These are phyloP conservation scores for Yponomeuta plumbellus DNA, from an alignment of 2,888 invertebrate genomes.

Conservation along the genomic window DNA sequence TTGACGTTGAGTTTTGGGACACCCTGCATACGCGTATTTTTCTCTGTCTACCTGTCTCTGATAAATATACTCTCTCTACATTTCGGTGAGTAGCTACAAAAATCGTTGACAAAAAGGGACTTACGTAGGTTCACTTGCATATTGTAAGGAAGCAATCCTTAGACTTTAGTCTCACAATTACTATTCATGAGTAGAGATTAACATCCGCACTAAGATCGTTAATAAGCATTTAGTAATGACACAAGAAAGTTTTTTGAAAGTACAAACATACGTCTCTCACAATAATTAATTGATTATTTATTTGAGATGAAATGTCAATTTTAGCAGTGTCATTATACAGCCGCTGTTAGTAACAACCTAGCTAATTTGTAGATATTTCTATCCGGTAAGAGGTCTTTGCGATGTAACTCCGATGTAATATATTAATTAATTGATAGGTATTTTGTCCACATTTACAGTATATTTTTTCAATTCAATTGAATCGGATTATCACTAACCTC, in stretches of 20 bases:
- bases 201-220: neutral
- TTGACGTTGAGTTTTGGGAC: too few species aligned
- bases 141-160: neutral
- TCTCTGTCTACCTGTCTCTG: too few species aligned
- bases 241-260: constrained; percentile 10
- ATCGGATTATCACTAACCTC: too few species aligned
- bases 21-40: too few species aligned
- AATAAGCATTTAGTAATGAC: neutral
- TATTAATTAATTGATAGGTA: too few species aligned
- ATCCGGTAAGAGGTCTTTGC: too few species aligned
- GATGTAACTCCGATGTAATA: too few species aligned
- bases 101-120: too few species aligned
- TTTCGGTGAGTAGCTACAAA: too few species aligned
- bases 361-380: neutral
- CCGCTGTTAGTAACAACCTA: neutral
- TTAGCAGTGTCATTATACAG: neutral
- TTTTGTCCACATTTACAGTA: too few species aligned
- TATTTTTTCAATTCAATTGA: too few species aligned
- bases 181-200: neutral
- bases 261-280: neutral
- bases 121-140: neutral
- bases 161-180: neutral
- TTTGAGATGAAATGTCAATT: neutral
- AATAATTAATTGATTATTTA: neutral
- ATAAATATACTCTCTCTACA: too few species aligned